Conservation (phyloP, 2,113 vertebrate genomes). For the Gobius niger region DNA sequence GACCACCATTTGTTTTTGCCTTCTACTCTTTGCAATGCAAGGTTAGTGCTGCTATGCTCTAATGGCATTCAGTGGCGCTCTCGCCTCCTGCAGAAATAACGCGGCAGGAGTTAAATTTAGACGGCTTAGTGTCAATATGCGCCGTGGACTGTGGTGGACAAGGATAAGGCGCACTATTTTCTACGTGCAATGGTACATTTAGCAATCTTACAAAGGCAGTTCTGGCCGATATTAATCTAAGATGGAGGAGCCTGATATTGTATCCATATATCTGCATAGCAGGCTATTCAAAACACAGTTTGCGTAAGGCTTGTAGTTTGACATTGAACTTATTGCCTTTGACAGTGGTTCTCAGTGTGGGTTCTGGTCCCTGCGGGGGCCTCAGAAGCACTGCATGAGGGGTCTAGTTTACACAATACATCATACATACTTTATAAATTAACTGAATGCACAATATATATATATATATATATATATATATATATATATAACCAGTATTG, state of each 20-base stretch:
- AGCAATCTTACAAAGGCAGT: not conserved
- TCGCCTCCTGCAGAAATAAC: slow-evolving; percentile 42
- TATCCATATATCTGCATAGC: no score
- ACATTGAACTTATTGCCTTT: not conserved
- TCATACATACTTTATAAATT: no score
- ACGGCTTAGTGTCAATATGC: slow-evolving; percentile 49
- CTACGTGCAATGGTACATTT: not conserved
- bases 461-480: no score
- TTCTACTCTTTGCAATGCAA: slow-evolving; percentile 2
- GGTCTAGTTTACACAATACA: no score
- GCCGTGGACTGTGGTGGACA: slow-evolving; percentile 33
- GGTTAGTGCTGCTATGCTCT: slow-evolving; percentile 13
- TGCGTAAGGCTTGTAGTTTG: not conserved
- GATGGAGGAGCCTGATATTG: no score
- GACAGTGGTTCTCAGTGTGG: not conserved
- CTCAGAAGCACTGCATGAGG: no score
- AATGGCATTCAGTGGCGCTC: slow-evolving; percentile 57
- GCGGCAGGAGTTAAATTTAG: slow-evolving; percentile 57
- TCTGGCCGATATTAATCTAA: no score
- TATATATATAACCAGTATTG: no score
- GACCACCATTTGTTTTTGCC: not conserved
- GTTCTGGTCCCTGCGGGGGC: not conserved
- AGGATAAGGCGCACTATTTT: not conserved
- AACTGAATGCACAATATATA: no score
- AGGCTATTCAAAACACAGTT: no score